phyloP scores from a whole-genome alignment of 2,797 vertebrate species.

The Gila robusta region DNA sequence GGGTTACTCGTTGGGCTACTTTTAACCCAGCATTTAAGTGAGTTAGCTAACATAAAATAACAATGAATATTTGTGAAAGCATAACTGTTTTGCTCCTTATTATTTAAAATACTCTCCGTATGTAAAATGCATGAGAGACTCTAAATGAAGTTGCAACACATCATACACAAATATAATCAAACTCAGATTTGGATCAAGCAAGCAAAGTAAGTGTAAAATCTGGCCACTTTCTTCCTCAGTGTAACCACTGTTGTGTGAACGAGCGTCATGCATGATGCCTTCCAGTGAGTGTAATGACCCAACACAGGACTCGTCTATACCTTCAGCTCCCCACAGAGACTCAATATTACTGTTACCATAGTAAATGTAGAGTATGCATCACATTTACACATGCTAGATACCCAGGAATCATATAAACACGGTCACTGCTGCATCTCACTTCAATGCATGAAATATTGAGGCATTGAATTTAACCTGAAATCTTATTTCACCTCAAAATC shows the following conservation, averaged over 20 bases:
- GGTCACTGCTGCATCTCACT: not conserved
- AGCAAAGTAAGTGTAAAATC: not conserved
- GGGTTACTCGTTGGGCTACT: too few species aligned
- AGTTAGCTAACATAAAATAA: not conserved
- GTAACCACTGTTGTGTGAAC: slow-evolving; percentile 9
- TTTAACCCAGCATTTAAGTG: too few species aligned
- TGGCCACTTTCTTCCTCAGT: slow-evolving; percentile 18
- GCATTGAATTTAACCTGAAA: not conserved
- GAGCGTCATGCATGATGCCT: slow-evolving; percentile 13
- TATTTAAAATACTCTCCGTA: not conserved
- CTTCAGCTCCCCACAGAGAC: slow-evolving; percentile 57
- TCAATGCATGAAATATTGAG: not conserved
- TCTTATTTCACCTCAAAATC: not conserved
- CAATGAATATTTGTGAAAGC: too few species aligned
- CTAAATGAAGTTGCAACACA: too few species aligned
- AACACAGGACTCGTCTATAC: slow-evolving; percentile 6
- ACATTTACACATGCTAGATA: not conserved
- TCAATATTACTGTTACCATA: slow-evolving; percentile 31
- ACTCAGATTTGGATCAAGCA: not conserved
- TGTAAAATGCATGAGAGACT: not conserved
- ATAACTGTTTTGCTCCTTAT: not conserved
- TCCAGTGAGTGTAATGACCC: not conserved
- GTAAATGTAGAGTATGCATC: not conserved
- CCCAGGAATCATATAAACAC: not conserved
- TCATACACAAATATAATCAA: not conserved